Evolutionary conservation across 2,888 invertebrate species (phyloP).

Genomic region (Therioaphis trifolii): DNA sequence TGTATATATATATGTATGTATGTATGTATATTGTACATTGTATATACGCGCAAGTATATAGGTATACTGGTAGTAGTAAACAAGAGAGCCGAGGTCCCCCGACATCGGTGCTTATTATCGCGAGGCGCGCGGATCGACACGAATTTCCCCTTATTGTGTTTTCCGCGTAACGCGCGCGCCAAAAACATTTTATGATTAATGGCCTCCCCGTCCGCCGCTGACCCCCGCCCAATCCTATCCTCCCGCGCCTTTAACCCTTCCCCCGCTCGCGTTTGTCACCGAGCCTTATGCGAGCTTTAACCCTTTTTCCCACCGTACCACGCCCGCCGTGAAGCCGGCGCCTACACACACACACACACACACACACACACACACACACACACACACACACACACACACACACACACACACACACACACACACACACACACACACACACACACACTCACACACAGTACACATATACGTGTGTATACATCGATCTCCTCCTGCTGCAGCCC

Average conservation of each 20-base stretch:
- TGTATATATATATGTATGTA: too few species aligned
- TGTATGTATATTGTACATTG: too few species aligned
- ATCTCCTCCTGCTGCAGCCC: not conserved
- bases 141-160: slow-evolving; percentile 57
- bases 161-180: slow-evolving; percentile 53
- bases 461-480: not conserved
- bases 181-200: slow-evolving; percentile 62
- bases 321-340: not conserved
- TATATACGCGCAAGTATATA: not conserved
- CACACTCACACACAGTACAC: too few species aligned
- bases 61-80: slow-evolving; percentile 8
- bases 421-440: too few species aligned
- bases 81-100: not conserved
- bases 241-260: too few species aligned
- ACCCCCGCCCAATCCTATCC: not conserved
- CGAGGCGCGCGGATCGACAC: slow-evolving; percentile 46
- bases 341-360: too few species aligned
- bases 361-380: too few species aligned
- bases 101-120: slow-evolving; percentile 34
- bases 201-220: not conserved
- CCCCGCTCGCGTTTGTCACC: not conserved
- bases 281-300: slow-evolving; percentile 42
- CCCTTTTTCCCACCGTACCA: slow-evolving; percentile 34
- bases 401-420: too few species aligned
- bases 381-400: too few species aligned